phyloP scores from a whole-genome alignment of 2,113 vertebrate genomes.

The Neoarius graeffei region DNA sequence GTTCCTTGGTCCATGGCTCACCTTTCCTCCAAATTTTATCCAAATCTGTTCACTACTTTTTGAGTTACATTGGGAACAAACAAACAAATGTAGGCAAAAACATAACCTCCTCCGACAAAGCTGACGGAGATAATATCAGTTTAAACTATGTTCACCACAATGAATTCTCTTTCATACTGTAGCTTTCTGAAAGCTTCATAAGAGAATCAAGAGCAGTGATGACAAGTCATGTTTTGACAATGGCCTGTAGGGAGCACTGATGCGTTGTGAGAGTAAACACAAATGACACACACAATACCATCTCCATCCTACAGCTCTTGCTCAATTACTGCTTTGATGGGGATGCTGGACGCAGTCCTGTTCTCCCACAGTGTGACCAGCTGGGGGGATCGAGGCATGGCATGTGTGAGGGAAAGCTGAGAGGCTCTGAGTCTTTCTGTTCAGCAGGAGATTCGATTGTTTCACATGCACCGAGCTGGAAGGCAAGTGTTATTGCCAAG shows the following conservation, averaged over 20 bases:
- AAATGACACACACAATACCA: conserved; percentile 32
- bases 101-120: too few relatives aligned
- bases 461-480: conserved; percentile 32
- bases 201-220: conserved; percentile 5
- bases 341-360: conserved; percentile 24
- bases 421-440: conserved; percentile 39
- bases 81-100: too few relatives aligned
- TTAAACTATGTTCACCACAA: too few relatives aligned
- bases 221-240: conserved; percentile 34
- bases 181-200: not conserved
- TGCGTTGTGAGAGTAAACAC: conserved; percentile 45
- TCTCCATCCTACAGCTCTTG: conserved; percentile 42
- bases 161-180: not conserved
- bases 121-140: not conserved
- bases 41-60: too few relatives aligned
- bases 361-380: conserved; percentile 45
- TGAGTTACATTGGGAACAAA: too few relatives aligned
- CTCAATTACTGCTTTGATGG: conserved; percentile 49
- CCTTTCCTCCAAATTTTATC: too few relatives aligned
- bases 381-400: conserved; percentile 35
- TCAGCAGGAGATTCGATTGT: conserved; percentile 28
- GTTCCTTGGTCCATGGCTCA: too few relatives aligned
- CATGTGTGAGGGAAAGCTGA: conserved; percentile 45
- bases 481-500: conserved; percentile 28
- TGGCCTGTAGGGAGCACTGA: conserved; percentile 65